Evolutionary conservation across 2,113 vertebrate species (phyloP), one percentile per base, ranked within the genome.

Genomic region (Formicarius rufipectus): DNA sequence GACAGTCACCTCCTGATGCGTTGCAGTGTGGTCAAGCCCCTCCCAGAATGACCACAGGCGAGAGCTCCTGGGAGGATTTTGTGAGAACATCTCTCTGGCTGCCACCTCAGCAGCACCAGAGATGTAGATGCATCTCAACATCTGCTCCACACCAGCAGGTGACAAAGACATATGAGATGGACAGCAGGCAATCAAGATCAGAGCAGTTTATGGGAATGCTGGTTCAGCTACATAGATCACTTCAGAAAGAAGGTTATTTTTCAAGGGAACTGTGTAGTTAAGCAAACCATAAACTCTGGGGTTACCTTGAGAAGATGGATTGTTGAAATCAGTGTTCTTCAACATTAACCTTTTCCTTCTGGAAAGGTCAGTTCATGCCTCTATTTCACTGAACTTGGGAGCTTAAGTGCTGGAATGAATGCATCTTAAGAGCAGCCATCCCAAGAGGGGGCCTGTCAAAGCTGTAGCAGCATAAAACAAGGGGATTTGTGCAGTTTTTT

Each of bases 401-500:
- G 33, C 33, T 49, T 80, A 92, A 93, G 84, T 81, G 82, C 82
- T 77, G 47, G 75, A 92, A 94, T 91, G 91, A 96, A 94, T 93
- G 93, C 68, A 64, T 40, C 75, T 80, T 74, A 86, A 59, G 72
- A 92, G 79, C 75, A 94, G 33, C 7, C 22, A 80, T 40, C 79
- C 59, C 72, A 62, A 77, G 75, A 88, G 82, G 74, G 87, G 42
- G 44, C 42, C 39, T 84, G 87, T 77, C 87, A 91, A 88, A 97
- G 33, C 59, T 83, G 24, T 56, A 84, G 71, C 27, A 88, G 52
- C 59, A 71, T 62, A 63, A 90, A 96, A n/a, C 42, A 94, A 60
- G 50, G 22, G 23, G 37, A 91, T 90, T 77, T 86, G 37, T 85
- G 58, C 80, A 40, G 7, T 0, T 33, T 92, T 93, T 84, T 91